Evolutionary conservation across 2,113 vertebrate genomes (phyloP).

Genomic region (Cryptotis parvus): DNA sequence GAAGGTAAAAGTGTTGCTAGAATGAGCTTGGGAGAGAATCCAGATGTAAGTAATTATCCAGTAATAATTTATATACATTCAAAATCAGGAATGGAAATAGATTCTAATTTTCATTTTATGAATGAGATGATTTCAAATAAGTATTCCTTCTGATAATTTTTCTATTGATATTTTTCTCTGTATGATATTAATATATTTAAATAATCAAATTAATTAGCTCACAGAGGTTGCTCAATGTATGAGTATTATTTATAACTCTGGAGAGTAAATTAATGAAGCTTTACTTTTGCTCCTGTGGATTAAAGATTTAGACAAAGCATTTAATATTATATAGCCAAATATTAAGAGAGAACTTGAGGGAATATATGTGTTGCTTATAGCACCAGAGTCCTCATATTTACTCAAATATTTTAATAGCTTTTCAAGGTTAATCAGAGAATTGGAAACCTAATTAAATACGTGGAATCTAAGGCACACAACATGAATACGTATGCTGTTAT

Average conservation of each 20-base stretch:
- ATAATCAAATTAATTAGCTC: neutral
- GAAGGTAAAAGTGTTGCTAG: neutral
- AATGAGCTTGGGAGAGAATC: neutral
- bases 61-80: neutral
- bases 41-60: neutral
- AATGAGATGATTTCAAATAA: neutral
- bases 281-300: neutral
- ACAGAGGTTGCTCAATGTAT: neutral
- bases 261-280: neutral
- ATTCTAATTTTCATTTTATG: slow-evolving; percentile 15
- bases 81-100: neutral
- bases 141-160: too few relatives aligned
- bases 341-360: neutral
- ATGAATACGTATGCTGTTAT: neutral
- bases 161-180: too few relatives aligned
- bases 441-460: neutral
- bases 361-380: neutral
- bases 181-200: neutral
- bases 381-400: neutral
- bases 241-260: neutral
- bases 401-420: neutral
- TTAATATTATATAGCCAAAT: neutral
- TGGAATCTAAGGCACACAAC: neutral
- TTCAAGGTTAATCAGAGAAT: neutral
- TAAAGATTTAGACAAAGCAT: neutral